Evolutionary conservation across 2,113 vertebrate species (phyloP), one percentile per base, ranked within the genome.

Genomic region (Plecturocebus donacophilus): DNA sequence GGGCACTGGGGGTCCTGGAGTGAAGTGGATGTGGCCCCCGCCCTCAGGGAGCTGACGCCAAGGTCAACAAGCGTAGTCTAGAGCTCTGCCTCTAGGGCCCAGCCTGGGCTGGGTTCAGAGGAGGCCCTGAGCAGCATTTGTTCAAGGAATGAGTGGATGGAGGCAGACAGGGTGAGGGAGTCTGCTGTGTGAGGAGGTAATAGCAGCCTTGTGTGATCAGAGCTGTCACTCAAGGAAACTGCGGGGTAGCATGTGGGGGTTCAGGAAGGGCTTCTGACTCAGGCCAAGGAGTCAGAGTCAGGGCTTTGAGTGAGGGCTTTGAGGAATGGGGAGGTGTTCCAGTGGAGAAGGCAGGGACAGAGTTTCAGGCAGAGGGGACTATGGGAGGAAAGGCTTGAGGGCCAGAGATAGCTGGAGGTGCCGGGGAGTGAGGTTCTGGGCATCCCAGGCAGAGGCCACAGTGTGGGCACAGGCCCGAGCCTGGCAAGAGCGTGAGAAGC

Each of bases 381-480:
- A 3, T 10, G 27, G 25, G 45, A 76, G 35, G 25, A 58, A 52
- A 47, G 19, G 9, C n/a, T 45, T 47, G n/a, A 10, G 6, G 23
- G 81, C 27, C 81, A 81, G 61, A 45, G 45, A 19, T 3, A 64
- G 73, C 64, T 25, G 54, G 8, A 19, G 58, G 23, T 11, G 56
- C 86, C 0, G 2, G 13, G 77, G 9, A 54, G 77, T 23, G 32
- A 87, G 81, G 23, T 21, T 42, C 1, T 14, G 45, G 75, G 30
- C 11, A 1, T 56, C 25, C 23, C 9, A 23, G 68, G 25, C 66
- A 52, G 58, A 95, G 42, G 8, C 2, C 0, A 5, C 35, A 11
- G 14, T 19, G 13, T 0, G 1, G 16, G 47, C 58, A 21, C 40
- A 66, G 27, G 68, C 61, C 40, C 0, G 2, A 25, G 42, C 61